Percentiles rank a stretch among this genome's conserved stretches.
Conservation (phyloP, 1,140 invertebrate species). For the Drosophila subobscura region DNA sequence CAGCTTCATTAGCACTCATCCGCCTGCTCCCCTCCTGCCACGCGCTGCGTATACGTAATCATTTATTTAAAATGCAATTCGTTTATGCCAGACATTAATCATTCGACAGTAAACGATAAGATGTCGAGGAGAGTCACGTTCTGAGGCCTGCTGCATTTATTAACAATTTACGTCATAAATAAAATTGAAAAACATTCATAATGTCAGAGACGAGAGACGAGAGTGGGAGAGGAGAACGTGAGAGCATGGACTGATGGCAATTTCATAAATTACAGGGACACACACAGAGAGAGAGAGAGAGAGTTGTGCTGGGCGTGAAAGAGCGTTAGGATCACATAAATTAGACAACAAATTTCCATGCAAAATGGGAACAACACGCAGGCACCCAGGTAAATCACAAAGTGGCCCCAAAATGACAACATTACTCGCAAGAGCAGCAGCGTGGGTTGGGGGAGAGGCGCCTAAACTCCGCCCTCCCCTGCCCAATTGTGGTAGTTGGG, state of each 20-base stretch:
- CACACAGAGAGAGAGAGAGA: neutral
- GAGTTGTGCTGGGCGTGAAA: slow-evolving; percentile 4
- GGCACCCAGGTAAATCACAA: slow-evolving; percentile 64
- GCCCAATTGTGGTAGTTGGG: too few species aligned
- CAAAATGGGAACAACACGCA: slow-evolving; percentile 61
- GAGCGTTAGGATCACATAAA: slow-evolving; percentile 53
- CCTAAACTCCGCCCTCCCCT: too few species aligned
- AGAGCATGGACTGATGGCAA: slow-evolving; percentile 49
- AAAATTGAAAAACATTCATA: slow-evolving; percentile 80
- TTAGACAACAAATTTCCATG: slow-evolving; percentile 76
- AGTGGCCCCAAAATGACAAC: slow-evolving; percentile 64
- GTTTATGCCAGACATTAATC: slow-evolving; percentile 73
- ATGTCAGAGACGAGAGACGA: slow-evolving; percentile 39
- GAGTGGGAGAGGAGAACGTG: slow-evolving; percentile 47
- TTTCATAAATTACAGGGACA: slow-evolving; percentile 58
- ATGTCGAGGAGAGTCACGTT: slow-evolving; percentile 22
- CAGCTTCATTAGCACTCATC: slow-evolving; percentile 67
- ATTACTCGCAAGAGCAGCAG: slow-evolving; percentile 39
- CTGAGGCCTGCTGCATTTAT: slow-evolving; percentile 61
- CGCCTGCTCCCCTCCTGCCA: slow-evolving; percentile 21
- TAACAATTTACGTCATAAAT: slow-evolving; percentile 79
- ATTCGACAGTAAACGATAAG: slow-evolving; percentile 39
- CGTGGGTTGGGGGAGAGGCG: neutral
- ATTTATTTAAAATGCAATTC: slow-evolving; percentile 81
- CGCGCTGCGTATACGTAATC: slow-evolving; percentile 69